phyloP scores from a whole-genome alignment of 2,113 vertebrate genomes.

The Heloderma charlesbogerti region DNA sequence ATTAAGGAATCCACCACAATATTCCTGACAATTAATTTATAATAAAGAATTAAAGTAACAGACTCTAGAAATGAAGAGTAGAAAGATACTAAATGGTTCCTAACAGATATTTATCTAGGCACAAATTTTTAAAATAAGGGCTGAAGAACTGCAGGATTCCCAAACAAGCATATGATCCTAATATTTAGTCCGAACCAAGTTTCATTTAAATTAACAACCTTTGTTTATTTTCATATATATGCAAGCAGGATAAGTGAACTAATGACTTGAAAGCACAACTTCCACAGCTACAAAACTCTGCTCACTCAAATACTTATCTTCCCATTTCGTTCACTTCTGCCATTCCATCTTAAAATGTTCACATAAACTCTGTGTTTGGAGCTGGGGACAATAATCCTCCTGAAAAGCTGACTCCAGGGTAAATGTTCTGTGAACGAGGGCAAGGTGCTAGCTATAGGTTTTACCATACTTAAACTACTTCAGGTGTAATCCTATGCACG shows the following conservation, averaged over 20 bases:
- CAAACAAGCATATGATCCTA: neutral
- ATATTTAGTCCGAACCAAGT: neutral
- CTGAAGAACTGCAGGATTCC: neutral
- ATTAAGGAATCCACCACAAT: too few relatives aligned
- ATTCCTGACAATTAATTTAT: neutral
- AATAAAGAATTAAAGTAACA: neutral
- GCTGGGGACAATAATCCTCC: neutral
- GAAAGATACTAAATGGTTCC: neutral
- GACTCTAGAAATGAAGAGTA: neutral
- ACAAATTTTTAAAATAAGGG: neutral
- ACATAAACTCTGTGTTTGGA: neutral
- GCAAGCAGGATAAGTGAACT: neutral
- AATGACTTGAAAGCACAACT: neutral
- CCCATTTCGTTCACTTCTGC: neutral
- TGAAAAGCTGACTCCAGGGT: neutral
- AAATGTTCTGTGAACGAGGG: neutral
- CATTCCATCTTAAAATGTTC: neutral
- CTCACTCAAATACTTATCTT: neutral
- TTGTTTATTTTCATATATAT: neutral
- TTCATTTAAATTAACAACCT: neutral
- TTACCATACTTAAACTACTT: neutral
- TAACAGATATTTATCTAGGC: neutral
- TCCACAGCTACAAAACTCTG: neutral
- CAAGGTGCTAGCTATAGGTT: neutral
- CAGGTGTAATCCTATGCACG: too few relatives aligned